phyloP scores from a whole-genome alignment of 2,797 vertebrate genomes.

The Eospalax fontanierii region DNA sequence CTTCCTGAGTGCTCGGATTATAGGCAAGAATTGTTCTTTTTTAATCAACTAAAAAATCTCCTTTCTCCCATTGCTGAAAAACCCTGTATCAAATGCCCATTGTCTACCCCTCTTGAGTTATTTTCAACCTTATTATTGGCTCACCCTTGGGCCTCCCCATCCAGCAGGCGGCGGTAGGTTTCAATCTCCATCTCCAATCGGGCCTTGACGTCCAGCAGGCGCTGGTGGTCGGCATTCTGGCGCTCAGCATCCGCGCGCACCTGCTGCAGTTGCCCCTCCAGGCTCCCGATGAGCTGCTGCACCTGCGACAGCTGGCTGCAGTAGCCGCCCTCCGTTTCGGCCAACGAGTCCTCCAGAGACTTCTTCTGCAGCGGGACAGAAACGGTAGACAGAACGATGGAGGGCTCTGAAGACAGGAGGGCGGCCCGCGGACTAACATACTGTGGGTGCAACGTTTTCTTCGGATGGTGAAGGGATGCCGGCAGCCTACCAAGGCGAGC shows the following conservation, averaged over 20 bases:
- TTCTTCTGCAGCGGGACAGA: slow-evolving; percentile 87
- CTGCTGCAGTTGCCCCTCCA: slow-evolving; percentile 90
- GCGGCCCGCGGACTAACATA: not conserved
- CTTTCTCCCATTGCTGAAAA: not conserved
- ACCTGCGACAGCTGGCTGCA: slow-evolving; percentile 88
- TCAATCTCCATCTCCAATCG: slow-evolving; percentile 91
- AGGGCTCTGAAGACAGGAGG: not conserved
- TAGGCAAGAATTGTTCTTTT: not conserved
- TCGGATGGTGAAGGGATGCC: not conserved
- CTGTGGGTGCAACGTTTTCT: not conserved
- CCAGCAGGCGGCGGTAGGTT: slow-evolving; percentile 90
- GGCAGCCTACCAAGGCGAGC: slow-evolving; percentile 88
- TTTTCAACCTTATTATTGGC: not conserved
- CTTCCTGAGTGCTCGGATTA: not conserved
- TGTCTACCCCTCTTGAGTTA: not conserved
- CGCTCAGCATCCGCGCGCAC: slow-evolving; percentile 88
- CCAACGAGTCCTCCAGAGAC: slow-evolving; percentile 90
- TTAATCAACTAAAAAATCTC: not conserved
- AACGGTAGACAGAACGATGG: not conserved
- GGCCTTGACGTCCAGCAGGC: slow-evolving; percentile 90
- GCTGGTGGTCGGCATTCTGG: slow-evolving; percentile 87
- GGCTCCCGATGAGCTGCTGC: slow-evolving; percentile 86
- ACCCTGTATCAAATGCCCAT: not conserved
- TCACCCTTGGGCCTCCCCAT: slow-evolving; percentile 86
- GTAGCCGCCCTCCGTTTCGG: slow-evolving; percentile 89